Percentiles rank a stretch among this genome's conserved stretches.
Evolutionary conservation across 1,140 invertebrate species (phyloP).

Genomic region (Diorhabda sublineata): DNA sequence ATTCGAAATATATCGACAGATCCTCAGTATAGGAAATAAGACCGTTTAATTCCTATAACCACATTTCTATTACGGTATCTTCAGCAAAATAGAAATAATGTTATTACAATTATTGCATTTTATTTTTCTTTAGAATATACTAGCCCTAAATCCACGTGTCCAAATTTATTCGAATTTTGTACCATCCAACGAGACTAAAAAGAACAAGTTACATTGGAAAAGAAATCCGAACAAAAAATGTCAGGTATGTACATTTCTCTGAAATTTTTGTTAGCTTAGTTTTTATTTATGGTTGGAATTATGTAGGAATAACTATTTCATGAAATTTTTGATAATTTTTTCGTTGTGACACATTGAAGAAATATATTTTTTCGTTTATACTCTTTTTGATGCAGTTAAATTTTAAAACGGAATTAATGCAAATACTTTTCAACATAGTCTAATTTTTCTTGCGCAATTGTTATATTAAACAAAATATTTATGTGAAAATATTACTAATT

Average conservation of each 20-base stretch:
- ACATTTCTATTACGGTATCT: neutral
- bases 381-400: conserved; percentile 1
- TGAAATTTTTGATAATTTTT: neutral
- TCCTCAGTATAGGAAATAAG: no score
- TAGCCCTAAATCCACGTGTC: conserved; percentile 80
- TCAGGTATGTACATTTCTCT: conserved; percentile 59
- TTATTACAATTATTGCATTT: conserved; percentile 12
- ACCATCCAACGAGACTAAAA: conserved; percentile 79
- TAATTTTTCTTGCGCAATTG: no score
- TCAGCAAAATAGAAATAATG: conserved; percentile 5
- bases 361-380: neutral
- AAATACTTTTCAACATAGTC: neutral
- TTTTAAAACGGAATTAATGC: neutral
- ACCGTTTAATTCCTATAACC: no score
- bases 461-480: no score
- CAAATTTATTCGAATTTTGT: conserved; percentile 69
- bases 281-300: neutral
- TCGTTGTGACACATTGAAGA: neutral
- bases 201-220: conserved; percentile 92
- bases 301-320: neutral
- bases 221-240: conserved; percentile 84
- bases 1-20: no score
- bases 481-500: no score
- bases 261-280: neutral
- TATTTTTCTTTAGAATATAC: conserved; percentile 65